Evolutionary conservation across 2,888 invertebrate species (phyloP).

Genomic region (Ligdia adustata): DNA sequence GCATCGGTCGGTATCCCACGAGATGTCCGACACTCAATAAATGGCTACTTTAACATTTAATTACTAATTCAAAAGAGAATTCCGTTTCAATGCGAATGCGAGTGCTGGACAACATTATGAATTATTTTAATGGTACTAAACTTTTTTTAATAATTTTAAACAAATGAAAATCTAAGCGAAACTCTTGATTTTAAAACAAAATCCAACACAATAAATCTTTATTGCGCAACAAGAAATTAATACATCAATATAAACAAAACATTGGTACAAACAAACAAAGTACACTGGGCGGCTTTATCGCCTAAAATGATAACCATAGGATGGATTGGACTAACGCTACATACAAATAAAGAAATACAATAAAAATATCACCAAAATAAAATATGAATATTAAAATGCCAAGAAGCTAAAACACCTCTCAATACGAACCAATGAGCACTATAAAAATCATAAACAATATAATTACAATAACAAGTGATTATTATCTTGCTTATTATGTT

Average conservation of each 20-base stretch:
- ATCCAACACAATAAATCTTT: too few species aligned
- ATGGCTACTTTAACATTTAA: slow-evolving; percentile 20
- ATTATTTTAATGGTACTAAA: too few species aligned
- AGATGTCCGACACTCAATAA: slow-evolving; percentile 11
- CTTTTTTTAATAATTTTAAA: too few species aligned
- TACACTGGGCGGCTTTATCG: too few species aligned
- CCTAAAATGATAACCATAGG: too few species aligned
- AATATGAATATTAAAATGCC: slow-evolving; percentile 1
- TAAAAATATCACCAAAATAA: background rate
- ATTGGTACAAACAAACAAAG: background rate
- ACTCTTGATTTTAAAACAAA: too few species aligned
- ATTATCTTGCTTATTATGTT: slow-evolving; percentile 6
- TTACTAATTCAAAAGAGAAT: slow-evolving; percentile 19
- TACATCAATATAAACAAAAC: too few species aligned
- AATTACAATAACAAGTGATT: slow-evolving; percentile 1
- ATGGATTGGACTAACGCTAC: too few species aligned
- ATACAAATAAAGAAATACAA: too few species aligned
- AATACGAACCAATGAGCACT: background rate
- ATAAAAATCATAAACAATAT: slow-evolving; percentile 3
- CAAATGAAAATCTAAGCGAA: too few species aligned
- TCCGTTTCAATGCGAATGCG: slow-evolving; percentile 8
- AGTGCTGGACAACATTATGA: too few species aligned
- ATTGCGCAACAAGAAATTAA: too few species aligned
- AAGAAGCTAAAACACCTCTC: background rate
- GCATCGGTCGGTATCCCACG: slow-evolving; percentile 21